Conservation (phyloP, 2,888 invertebrate species). For the Eugnorisma glareosa region DNA sequence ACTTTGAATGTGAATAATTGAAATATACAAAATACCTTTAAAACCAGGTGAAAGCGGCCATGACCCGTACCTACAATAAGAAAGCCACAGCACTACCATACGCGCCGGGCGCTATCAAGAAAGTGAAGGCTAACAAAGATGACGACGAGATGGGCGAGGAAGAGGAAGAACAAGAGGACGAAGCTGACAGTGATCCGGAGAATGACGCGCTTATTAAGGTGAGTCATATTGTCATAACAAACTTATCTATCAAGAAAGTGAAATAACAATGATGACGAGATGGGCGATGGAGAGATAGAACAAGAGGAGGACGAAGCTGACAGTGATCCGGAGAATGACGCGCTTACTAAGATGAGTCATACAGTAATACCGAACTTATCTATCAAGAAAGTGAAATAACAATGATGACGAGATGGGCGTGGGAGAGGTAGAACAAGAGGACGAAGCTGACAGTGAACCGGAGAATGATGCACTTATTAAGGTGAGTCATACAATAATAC, state of each 20-base stretch:
- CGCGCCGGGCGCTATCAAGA: constrained; percentile 92
- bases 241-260: too few relatives aligned
- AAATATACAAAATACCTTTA: background rate
- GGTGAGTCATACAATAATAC: too few relatives aligned
- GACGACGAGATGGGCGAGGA: constrained; percentile 71
- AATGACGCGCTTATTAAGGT: constrained; percentile 96
- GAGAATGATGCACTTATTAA: constrained; percentile 83
- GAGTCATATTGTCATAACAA: background rate
- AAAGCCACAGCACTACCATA: constrained; percentile 94
- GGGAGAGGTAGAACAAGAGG: too few relatives aligned
- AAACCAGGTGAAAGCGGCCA: constrained; percentile 96
- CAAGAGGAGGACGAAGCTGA: too few relatives aligned
- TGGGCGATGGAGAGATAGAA: too few relatives aligned
- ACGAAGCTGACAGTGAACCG: constrained; percentile 92
- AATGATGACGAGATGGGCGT: too few relatives aligned
- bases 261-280: too few relatives aligned
- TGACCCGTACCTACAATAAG: constrained; percentile 98
- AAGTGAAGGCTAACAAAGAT: constrained; percentile 88
- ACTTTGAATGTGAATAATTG: background rate
- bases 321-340: too few relatives aligned
- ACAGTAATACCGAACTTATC: too few relatives aligned
- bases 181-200: constrained; percentile 92
- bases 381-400: too few relatives aligned
- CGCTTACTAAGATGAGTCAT: too few relatives aligned
- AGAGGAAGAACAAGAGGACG: constrained; percentile 90